Evolutionary conservation across 2,888 invertebrate species (phyloP), one percentile per base, ranked within the genome.

Genomic region (Drosophila ezoana): DNA sequence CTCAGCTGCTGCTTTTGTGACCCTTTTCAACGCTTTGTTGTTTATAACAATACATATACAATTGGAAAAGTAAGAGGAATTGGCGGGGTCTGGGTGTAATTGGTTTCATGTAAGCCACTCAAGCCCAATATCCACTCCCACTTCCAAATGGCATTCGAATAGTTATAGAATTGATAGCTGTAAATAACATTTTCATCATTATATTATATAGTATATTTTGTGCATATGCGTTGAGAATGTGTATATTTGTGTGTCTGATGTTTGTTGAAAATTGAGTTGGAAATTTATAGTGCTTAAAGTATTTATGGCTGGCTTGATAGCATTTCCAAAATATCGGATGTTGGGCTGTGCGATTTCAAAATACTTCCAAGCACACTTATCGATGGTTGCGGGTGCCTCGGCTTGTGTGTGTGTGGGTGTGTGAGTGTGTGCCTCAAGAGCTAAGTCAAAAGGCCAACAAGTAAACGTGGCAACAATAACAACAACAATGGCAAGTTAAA

Each of bases 131-230:
- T 37, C 32, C 28, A 23, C 10, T 18, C 23, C 43, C 49, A 23
- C 38, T 18, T 38, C 66, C 47, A 41, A 6, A 9, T 38, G 48
- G 14, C 62, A 64, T 49, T 68, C 63, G 56, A 48, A 54, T 49
- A 60, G 77, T 67, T 73, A 76, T 69, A n/a, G n/a, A 66, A 52
- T 83, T 67, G 72, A 47, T n/a, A 65, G 78, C 81, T 80, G 87
- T 63, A 88, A 88, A 86, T 70, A 87, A 88, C 81, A 75, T 83
- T 77, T 88, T 75, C 81, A 86, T 81, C 83, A 81, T 75, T 87
- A 77, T 77, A 81, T 77, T 81, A 64, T 62, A 61, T 40, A 56
- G 38, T 18, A 68, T 64, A 60, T 66, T 61, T 37, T 47, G 63
- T 62, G 47, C 47, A 47, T 41, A 33, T 41, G n/a, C 40, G 14